These are phyloP conservation scores for Dysidea cf. avara DNA, from an alignment of 37 sponge, comb jelly and placozoan species.

Conservation along the genomic window DNA sequence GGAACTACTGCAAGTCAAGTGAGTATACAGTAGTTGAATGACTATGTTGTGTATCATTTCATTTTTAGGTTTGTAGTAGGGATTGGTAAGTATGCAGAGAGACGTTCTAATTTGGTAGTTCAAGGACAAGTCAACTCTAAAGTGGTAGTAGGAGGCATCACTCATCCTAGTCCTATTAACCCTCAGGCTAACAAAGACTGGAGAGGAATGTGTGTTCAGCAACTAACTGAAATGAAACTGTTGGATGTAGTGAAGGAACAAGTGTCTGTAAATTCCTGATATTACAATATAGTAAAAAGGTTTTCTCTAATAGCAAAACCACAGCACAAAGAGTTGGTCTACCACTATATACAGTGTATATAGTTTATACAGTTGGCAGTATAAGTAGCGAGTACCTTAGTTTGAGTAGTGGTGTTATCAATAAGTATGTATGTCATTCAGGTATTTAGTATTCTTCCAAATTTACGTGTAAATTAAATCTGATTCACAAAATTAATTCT, in stretches of 20 bases:
- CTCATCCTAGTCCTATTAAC: constrained; percentile 76
- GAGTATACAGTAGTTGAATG: not conserved
- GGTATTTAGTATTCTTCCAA: not conserved
- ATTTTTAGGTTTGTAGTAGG: constrained; percentile 36
- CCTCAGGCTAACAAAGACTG: constrained; percentile 70
- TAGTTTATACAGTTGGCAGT: too few relatives aligned
- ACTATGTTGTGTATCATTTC: too few relatives aligned
- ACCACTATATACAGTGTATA: too few relatives aligned
- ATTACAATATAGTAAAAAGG: too few relatives aligned
- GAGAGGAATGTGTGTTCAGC: constrained; percentile 13
- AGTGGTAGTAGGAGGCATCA: constrained; percentile 40
- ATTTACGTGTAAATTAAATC: too few relatives aligned
- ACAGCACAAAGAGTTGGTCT: too few relatives aligned
- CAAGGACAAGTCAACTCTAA: not conserved
- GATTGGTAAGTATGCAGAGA: constrained; percentile 68
- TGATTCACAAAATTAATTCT: too few relatives aligned
- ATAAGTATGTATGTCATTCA: too few relatives aligned
- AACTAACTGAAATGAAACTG: constrained; percentile 29
- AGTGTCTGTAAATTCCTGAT: too few relatives aligned
- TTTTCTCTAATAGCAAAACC: too few relatives aligned
- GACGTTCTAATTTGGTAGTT: constrained; percentile 25
- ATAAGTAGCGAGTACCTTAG: too few relatives aligned
- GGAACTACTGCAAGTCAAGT: constrained; percentile 33
- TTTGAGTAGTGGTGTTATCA: too few relatives aligned
- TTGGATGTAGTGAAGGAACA: constrained; percentile 31